A percentile compares a stretch with the other conserved stretches of the same genome.
Evolutionary conservation across 2,888 invertebrate genomes (phyloP).

Genomic region (Dorcus hopei): DNA sequence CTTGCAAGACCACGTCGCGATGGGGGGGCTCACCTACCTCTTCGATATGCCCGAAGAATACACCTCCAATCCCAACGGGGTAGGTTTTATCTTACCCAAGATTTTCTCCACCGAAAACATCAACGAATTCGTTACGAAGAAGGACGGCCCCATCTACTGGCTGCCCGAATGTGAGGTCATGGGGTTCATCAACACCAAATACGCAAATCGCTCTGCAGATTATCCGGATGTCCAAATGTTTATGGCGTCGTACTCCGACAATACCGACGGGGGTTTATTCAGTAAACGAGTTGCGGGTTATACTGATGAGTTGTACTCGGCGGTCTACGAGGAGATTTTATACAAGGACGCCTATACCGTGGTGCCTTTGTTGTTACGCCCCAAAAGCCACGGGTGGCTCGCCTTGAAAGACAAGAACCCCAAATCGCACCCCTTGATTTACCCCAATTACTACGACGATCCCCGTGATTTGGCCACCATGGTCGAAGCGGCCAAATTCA

Average conservation of each 20-base stretch:
- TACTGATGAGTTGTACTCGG: conserved; percentile 63
- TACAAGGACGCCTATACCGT: conserved; percentile 67
- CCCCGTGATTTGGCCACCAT: conserved; percentile 68
- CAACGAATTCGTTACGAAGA: conserved; percentile 59
- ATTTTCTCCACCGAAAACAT: conserved; percentile 61
- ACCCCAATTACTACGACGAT: conserved; percentile 80
- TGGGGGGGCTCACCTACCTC: conserved; percentile 73
- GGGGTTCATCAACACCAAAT: conserved; percentile 75
- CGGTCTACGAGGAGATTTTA: conserved; percentile 67
- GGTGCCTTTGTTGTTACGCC: conserved; percentile 68
- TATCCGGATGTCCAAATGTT: conserved; percentile 80
- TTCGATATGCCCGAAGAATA: conserved; percentile 63
- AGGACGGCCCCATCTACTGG: conserved; percentile 67
- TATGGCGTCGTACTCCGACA: conserved; percentile 68
- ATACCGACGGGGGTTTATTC: conserved; percentile 74
- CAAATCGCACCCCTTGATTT: conserved; percentile 72
- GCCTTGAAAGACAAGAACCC: conserved; percentile 68
- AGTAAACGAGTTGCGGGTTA: conserved; percentile 67
- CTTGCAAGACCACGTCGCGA: conserved; percentile 79
- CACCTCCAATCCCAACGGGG: conserved; percentile 32
- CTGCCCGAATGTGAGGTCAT: conserved; percentile 75
- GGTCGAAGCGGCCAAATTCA: conserved; percentile 72
- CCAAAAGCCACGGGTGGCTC: conserved; percentile 68
- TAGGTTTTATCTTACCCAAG: conserved; percentile 68
- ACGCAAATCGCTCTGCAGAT: conserved; percentile 58